A percentile compares a stretch with the other conserved stretches of the same genome.
Evolutionary conservation across 2,113 vertebrate species (phyloP).

Genomic region (Nematolebias whitei): DNA sequence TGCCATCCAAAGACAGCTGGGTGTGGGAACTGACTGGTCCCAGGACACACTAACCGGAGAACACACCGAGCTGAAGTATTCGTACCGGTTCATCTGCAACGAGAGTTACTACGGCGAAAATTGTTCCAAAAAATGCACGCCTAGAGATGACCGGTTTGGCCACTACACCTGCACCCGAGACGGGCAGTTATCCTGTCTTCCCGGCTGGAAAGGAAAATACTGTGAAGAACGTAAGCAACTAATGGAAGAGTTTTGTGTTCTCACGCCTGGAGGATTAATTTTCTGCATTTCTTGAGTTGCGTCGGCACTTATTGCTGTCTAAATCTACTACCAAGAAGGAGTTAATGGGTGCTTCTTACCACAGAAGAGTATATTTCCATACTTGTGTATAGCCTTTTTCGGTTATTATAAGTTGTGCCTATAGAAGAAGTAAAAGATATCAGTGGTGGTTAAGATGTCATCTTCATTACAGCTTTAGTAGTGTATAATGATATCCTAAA

Average conservation of each 20-base stretch:
- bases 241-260: background rate
- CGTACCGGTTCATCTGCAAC: constrained; percentile 96
- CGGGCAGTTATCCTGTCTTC: constrained; percentile 88
- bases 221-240: constrained; percentile 91
- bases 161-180: constrained; percentile 92
- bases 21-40: constrained; percentile 88
- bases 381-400: background rate
- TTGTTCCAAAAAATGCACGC: constrained; percentile 92
- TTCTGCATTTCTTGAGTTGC: background rate
- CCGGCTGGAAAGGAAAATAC: constrained; percentile 95
- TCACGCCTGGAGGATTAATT: background rate
- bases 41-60: constrained; percentile 78
- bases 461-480: constrained; percentile 12
- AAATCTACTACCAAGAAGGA: background rate
- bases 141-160: constrained; percentile 92
- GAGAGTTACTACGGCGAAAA: constrained; percentile 97
- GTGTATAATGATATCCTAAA: constrained; percentile 27
- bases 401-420: background rate
- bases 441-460: constrained; percentile 12
- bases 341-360: constrained; percentile 5
- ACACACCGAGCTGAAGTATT: constrained; percentile 87
- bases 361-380: background rate
- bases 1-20: constrained; percentile 87
- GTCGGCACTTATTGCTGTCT: background rate
- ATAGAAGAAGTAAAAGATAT: constrained; percentile 15